These are phyloP conservation scores for Hyaena hyaena DNA, from an alignment of 2,113 vertebrate species.

Conservation along the genomic window DNA sequence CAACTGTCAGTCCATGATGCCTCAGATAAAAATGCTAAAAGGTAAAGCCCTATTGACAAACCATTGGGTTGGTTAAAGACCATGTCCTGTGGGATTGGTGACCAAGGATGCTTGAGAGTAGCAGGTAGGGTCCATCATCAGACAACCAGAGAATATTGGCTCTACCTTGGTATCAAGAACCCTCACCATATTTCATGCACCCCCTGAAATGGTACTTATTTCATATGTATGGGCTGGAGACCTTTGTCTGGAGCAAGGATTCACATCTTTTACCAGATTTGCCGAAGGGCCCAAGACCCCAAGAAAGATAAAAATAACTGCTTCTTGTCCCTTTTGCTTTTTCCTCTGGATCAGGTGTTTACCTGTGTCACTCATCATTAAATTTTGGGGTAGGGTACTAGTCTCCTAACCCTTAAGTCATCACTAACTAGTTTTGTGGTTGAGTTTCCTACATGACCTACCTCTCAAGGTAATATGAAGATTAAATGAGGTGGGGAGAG, in stretches of 20 bases:
- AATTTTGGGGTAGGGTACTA: neutral
- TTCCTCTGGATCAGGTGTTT: neutral
- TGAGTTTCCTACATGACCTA: neutral
- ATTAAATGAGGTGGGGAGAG: neutral
- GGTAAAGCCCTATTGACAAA: neutral
- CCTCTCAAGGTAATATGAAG: neutral
- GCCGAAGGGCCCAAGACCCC: too few species aligned
- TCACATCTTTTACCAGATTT: neutral
- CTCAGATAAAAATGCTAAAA: slow-evolving; percentile 36
- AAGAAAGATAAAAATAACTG: neutral
- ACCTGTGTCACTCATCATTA: neutral
- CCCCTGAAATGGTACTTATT: neutral
- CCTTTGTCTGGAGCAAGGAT: neutral
- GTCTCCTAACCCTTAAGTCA: neutral
- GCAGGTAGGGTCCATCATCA: neutral
- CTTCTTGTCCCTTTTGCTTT: neutral
- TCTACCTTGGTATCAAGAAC: neutral
- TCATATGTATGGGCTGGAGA: neutral
- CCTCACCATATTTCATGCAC: neutral
- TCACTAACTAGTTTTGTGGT: neutral
- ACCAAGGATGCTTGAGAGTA: neutral
- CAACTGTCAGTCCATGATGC: neutral
- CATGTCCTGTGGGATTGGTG: neutral
- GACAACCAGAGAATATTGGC: too few species aligned
- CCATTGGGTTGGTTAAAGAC: neutral